Conservation (phyloP, 2,888 invertebrate species). For the Scelioninae gen. 2 region DNA sequence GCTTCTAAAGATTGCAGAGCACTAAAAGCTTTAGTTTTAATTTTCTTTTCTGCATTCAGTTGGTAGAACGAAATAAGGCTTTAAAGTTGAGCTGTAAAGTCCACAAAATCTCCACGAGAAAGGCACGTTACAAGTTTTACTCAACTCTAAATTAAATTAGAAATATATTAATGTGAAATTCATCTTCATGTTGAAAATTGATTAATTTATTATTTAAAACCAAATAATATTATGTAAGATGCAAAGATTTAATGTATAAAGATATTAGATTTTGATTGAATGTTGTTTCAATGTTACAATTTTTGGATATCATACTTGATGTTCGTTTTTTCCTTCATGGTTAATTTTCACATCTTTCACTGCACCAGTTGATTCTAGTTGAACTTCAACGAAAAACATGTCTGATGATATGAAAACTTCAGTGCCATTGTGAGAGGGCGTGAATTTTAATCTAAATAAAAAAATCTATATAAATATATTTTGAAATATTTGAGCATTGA, state of each 20-base stretch:
- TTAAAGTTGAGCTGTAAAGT: slow-evolving; percentile 95
- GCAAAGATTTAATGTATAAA: too few species aligned
- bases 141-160: slow-evolving; percentile 81
- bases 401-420: slow-evolving; percentile 95
- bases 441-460: slow-evolving; percentile 85
- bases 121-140: slow-evolving; percentile 91
- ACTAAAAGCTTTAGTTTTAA: slow-evolving; percentile 94
- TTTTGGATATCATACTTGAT: slow-evolving; percentile 69
- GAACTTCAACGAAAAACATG: slow-evolving; percentile 96
- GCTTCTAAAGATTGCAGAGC: too few species aligned
- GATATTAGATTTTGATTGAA: too few species aligned
- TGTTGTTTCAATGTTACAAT: too few species aligned
- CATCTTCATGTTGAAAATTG: too few species aligned
- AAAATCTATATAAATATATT: too few species aligned
- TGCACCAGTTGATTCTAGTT: slow-evolving; percentile 87
- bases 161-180: too few species aligned
- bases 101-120: slow-evolving; percentile 90
- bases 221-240: too few species aligned
- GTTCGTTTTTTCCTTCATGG: slow-evolving; percentile 88
- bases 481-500: too few species aligned
- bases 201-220: too few species aligned
- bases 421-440: slow-evolving; percentile 87
- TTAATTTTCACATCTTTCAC: slow-evolving; percentile 94
- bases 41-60: slow-evolving; percentile 94
- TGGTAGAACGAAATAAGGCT: slow-evolving; percentile 94